Evolutionary conservation across 2,797 vertebrate species (phyloP).

Genomic region (Ptychadena robeensis): DNA sequence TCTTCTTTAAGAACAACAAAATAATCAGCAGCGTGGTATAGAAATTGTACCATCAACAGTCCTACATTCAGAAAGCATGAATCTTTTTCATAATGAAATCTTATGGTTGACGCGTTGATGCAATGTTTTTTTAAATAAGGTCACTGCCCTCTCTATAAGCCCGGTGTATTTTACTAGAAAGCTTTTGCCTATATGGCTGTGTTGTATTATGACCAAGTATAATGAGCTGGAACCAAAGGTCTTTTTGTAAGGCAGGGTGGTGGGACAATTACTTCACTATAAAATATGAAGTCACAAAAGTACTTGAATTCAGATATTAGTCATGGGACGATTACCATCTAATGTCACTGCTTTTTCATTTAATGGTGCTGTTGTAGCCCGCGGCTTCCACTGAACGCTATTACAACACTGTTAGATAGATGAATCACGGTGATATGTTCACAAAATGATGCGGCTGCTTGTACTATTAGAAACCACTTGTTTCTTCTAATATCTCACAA

Average conservation of each 20-base stretch:
- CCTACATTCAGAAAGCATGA: not conserved
- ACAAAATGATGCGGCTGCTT: conserved; percentile 10
- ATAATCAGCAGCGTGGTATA: not conserved
- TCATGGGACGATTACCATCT: conserved; percentile 31
- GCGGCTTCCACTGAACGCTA: conserved; percentile 8
- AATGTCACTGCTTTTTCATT: conserved; percentile 47
- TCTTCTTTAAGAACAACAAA: not conserved
- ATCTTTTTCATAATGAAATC: not conserved
- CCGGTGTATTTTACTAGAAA: not conserved
- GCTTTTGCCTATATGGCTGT: not conserved
- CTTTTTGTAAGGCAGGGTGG: conserved; percentile 10
- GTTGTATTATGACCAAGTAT: conserved; percentile 35
- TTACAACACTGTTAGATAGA: conserved; percentile 29
- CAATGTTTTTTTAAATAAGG: conserved; percentile 31
- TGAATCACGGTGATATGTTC: conserved; percentile 36
- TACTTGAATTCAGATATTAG: conserved; percentile 45
- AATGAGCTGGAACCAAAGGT: conserved; percentile 45
- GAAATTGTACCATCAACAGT: not conserved
- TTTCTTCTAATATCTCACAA: conserved; percentile 16
- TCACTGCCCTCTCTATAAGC: conserved; percentile 15
- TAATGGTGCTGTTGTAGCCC: conserved; percentile 44
- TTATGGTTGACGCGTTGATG: conserved; percentile 24
- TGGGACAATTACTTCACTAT: conserved; percentile 43
- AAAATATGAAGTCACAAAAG: conserved; percentile 36
- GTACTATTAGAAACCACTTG: conserved; percentile 14